Conservation (phyloP, 23 tunicate genomes). For the Styela plicata region DNA sequence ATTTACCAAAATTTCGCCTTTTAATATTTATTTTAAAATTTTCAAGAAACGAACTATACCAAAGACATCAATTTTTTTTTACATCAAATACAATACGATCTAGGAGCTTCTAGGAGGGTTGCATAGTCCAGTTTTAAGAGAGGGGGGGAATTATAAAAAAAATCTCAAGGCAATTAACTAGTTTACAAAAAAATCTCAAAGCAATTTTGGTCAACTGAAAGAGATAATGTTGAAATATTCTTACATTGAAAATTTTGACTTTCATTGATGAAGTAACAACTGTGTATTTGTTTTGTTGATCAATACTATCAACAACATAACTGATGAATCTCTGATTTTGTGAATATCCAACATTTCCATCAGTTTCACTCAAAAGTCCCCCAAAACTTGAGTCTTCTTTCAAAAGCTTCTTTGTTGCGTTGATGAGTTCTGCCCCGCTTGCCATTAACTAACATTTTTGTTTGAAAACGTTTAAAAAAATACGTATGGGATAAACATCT, state of each 20-base stretch:
- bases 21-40: no score
- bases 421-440: conserved; percentile 38
- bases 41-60: no score
- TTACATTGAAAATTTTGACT: conserved; percentile 15
- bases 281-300: not conserved
- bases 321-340: conserved; percentile 25
- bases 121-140: no score
- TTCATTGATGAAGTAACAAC: not conserved
- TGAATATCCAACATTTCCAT: conserved; percentile 40
- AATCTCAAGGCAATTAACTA: no score
- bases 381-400: conserved; percentile 45
- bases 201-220: no score
- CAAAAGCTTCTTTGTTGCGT: conserved; percentile 36
- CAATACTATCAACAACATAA: not conserved
- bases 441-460: not conserved
- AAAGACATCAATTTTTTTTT: no score
- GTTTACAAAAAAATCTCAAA: no score
- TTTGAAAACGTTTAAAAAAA: conserved; percentile 6
- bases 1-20: no score
- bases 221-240: conserved; percentile 1
- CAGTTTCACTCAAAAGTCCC: conserved; percentile 31
- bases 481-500: not conserved
- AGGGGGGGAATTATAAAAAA: no score
- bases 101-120: no score
- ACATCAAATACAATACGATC: no score